Evolutionary conservation across 2,113 vertebrate species (phyloP).

Genomic region (Silurus meridionalis): DNA sequence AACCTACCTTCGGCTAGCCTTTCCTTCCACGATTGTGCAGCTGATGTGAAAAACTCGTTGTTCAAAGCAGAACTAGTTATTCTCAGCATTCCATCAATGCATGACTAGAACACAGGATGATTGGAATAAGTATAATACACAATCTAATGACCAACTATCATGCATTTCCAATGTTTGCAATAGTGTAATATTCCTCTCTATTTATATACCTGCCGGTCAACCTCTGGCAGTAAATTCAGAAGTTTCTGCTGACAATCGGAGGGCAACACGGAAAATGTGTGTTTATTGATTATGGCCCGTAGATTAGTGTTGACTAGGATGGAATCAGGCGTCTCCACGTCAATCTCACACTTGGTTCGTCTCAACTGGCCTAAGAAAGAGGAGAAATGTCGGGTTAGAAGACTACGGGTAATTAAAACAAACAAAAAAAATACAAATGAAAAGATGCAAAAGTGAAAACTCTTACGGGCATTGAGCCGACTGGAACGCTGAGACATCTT

Average conservation of each 20-base stretch:
- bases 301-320: slow-evolving; percentile 98
- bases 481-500: slow-evolving; percentile 86
- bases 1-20: slow-evolving; percentile 88
- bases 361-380: slow-evolving; percentile 86
- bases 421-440: background rate
- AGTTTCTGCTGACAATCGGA: slow-evolving; percentile 87
- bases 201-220: slow-evolving; percentile 86
- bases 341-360: slow-evolving; percentile 87
- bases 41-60: slow-evolving; percentile 98
- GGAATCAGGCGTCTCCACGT: slow-evolving; percentile 96
- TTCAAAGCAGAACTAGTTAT: slow-evolving; percentile 92
- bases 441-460: background rate
- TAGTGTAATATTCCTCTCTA: background rate
- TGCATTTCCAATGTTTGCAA: background rate
- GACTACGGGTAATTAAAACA: background rate
- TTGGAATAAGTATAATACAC: background rate
- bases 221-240: slow-evolving; percentile 87
- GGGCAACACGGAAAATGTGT: slow-evolving; percentile 88
- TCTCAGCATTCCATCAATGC: slow-evolving; percentile 86
- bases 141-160: slow-evolving; percentile 38
- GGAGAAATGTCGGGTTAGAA: background rate
- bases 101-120: slow-evolving; percentile 73
- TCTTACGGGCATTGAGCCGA: slow-evolving; percentile 87
- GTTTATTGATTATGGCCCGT: slow-evolving; percentile 94
- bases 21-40: slow-evolving; percentile 97